Evolutionary conservation across 2,113 vertebrate species (phyloP).

Genomic region (Hystrix cristata): DNA sequence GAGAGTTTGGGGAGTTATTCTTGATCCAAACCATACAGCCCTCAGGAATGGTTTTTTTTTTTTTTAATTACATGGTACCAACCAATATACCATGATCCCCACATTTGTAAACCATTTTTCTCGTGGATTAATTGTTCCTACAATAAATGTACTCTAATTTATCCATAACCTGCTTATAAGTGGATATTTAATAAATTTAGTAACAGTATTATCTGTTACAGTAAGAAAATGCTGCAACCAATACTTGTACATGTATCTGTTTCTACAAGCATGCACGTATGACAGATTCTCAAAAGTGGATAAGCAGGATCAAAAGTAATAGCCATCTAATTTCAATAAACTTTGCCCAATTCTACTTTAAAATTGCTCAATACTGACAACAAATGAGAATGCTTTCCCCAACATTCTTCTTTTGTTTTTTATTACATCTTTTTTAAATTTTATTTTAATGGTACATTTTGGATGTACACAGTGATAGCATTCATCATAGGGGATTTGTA

Average conservation of each 20-base stretch:
- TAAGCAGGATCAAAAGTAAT: neutral
- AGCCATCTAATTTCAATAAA: neutral
- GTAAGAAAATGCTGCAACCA: neutral
- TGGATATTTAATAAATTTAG: neutral
- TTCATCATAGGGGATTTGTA: no score
- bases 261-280: neutral
- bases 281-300: neutral
- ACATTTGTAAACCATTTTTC: neutral
- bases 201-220: neutral
- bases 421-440: no score
- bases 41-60: neutral
- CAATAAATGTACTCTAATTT: neutral
- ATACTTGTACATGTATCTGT: neutral
- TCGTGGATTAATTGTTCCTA: neutral
- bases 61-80: neutral
- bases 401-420: neutral
- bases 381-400: neutral
- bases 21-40: neutral
- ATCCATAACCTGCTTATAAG: neutral
- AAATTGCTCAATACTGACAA: neutral
- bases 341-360: neutral
- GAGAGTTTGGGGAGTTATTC: neutral
- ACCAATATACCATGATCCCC: neutral
- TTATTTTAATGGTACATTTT: no score
- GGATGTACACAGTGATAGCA: no score